Evolutionary conservation across 2,888 invertebrate species (phyloP), one percentile per base, ranked within the genome.

Genomic region (Leptopilina drosophilae): DNA sequence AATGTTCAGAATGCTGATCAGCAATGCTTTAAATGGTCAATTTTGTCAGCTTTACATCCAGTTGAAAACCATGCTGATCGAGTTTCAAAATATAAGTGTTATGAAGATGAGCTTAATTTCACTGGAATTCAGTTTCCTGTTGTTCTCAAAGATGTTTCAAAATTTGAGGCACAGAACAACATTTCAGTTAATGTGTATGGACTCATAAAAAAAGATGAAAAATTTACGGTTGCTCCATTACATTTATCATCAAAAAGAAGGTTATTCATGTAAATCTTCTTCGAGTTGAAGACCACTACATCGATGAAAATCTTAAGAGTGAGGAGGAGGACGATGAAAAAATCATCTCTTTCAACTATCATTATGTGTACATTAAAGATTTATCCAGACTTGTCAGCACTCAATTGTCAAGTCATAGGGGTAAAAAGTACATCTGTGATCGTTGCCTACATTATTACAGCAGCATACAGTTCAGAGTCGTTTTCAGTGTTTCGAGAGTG

Each of bases 131-230:
- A 42, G 42, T 42, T 42, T 42, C 42, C 42, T 6, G 42, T 42
- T 42, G 6, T 20, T 3, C 20, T 62, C 8, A 62, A 62, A 62
- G 20, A 62, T 62, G n/a, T 62, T 62, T 62, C 62, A 62, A 62
- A 62, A 20, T 62, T n/a, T n/a, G n/a, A 62, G 7, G n/a, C n/a
- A 4, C 62, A n/a, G 6, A 62, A 62, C 20, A 20, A 62, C 62
- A 62, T 62, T 15, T 62, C 62, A 20, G 49, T 83, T 0, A 79
- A 81, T 15, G 75, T 81, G 0, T 82, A 76, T 15, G 20, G 78
- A 9, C 12, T 64, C 77, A 11, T 64, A 73, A n/a, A 78, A 26
- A 53, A 11, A 26, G 15, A 73, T 6, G 56, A 76, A 40, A 64
- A 9, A 5, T 64, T 64, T 2, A 42, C 11, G 1, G 46, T 78